Base-by-base conservation (phyloP, 2,888 invertebrate species). In the Chloroclystis v-ata region DNA sequence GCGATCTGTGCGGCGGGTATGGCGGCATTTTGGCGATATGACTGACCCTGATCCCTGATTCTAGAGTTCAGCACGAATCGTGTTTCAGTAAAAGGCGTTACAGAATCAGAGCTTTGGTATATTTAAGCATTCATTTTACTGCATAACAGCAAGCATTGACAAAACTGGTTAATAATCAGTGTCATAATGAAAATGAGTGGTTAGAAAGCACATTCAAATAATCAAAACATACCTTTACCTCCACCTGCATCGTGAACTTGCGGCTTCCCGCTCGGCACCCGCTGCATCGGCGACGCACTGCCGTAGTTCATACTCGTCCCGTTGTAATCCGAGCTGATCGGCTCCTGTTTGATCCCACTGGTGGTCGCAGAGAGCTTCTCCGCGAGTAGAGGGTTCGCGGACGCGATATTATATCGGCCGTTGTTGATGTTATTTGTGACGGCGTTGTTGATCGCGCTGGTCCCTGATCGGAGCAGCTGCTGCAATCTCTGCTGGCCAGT, bases 311-410 rank as follows among this genome's bases (percentile, higher is more conserved):
- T 85, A 72, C 82, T 79, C 63, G 82, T 71, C 43, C 86, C 87
- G 65, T 75, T 84, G 67, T 89, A 89, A 61, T 89, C 89, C 52
- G 82, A 79, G 52, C 85, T 87, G 54, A 84, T 73, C 7, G 89
- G 89, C 65, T 89, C 87, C 54, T 89, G 86, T 82, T 89, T 87
- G 80, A 90, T 82, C 72, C 89, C 81, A 80, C 89, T 85, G 81
- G 89, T 90, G 90, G 94, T 93, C 77, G 96, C 95, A 68, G 96
- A 90, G 57, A 91, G 79, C 74, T 93, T 93, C 89, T 96, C 96
- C 61, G 96, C 96, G 53, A 96, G 89, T 58, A 96, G 81, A 10
- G 96, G 96, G 81, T 96, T 96, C 37, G 95, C 94, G 8, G 95
- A 95, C 20, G 94, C 94, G 56, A 96, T 95, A 60, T 94, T 94